Evolutionary conservation across 2,797 vertebrate species (phyloP).

Genomic region (Serranus cabrilla): DNA sequence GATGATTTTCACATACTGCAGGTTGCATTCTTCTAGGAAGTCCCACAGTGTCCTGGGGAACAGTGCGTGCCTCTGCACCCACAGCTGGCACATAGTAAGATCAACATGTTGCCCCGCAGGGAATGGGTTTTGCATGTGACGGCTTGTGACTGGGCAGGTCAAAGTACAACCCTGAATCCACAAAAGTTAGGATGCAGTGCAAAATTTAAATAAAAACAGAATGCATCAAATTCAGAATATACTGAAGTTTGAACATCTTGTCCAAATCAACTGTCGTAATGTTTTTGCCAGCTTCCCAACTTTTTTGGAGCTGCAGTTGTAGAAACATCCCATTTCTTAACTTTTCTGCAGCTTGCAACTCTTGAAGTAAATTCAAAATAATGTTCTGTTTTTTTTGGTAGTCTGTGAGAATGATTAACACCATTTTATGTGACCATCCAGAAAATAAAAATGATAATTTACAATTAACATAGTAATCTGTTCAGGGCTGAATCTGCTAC

Average conservation of each 20-base stretch:
- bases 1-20: conserved; percentile 40
- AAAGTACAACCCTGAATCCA: neutral
- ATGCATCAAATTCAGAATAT: too few relatives aligned
- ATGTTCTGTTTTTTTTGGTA: neutral
- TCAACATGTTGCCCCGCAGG: neutral
- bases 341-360: conserved; percentile 16
- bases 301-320: too few relatives aligned
- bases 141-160: neutral
- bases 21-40: conserved; percentile 1
- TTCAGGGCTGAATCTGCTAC: neutral
- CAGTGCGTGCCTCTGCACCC: neutral
- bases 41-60: conserved; percentile 3
- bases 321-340: conserved; percentile 7
- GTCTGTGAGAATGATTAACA: neutral
- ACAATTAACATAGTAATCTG: neutral
- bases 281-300: too few relatives aligned
- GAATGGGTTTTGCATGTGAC: conserved; percentile 6
- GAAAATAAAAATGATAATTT: neutral
- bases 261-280: too few relatives aligned
- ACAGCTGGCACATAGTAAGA: neutral
- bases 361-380: neutral
- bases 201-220: too few relatives aligned
- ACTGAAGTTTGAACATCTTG: too few relatives aligned
- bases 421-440: neutral
- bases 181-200: too few relatives aligned